Conservation (phyloP, 2,888 invertebrate species). For the Autographa pulchrina region DNA sequence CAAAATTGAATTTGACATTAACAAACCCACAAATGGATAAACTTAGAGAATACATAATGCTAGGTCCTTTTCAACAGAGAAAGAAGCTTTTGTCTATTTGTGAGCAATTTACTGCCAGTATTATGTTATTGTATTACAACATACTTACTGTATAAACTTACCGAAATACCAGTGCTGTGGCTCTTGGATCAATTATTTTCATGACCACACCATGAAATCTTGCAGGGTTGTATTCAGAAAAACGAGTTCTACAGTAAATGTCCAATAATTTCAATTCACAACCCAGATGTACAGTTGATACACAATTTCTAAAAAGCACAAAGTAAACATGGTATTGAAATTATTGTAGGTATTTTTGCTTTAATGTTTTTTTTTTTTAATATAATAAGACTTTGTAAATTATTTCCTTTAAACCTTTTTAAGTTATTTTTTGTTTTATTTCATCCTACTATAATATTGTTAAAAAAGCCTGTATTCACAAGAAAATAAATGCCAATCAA, state of each 20-base stretch:
- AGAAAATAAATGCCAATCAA: too few relatives aligned
- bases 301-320: conserved; percentile 92
- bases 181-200: conserved; percentile 94
- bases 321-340: neutral
- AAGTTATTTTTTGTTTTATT: too few relatives aligned
- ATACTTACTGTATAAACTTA: conserved; percentile 11
- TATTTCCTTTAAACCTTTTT: too few relatives aligned
- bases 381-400: too few relatives aligned
- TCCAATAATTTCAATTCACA: conserved; percentile 92
- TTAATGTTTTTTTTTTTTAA: too few relatives aligned
- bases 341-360: neutral
- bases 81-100: too few relatives aligned
- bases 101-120: neutral
- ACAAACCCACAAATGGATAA: too few relatives aligned
- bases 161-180: conserved; percentile 92
- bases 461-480: too few relatives aligned
- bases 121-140: neutral
- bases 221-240: conserved; percentile 95
- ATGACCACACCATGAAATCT: conserved; percentile 95
- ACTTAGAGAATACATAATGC: too few relatives aligned
- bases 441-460: too few relatives aligned
- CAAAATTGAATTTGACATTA: too few relatives aligned
- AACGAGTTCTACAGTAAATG: conserved; percentile 94
- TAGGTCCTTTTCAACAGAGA: too few relatives aligned
- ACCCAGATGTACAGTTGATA: conserved; percentile 93